Percentiles rank a stretch among this genome's conserved stretches.
Evolutionary conservation across 1,140 invertebrate species (phyloP).

Genomic region (Zelostemma sp.): DNA sequence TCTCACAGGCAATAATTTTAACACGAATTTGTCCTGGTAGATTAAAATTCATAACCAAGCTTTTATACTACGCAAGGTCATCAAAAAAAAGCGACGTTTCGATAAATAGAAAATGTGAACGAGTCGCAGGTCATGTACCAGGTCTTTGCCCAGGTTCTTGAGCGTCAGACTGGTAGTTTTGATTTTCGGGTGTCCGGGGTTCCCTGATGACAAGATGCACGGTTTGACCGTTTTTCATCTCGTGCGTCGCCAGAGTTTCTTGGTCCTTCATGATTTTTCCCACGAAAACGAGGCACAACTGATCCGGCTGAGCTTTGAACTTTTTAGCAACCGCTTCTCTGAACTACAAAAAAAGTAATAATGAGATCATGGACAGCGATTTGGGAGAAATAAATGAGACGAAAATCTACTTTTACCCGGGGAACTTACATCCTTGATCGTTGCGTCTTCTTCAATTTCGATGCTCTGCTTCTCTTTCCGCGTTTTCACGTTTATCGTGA

Average conservation of each 20-base stretch:
- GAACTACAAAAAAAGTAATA: constrained; percentile 76
- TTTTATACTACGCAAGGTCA: too few species aligned
- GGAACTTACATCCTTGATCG: too few species aligned
- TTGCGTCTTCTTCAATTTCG: too few species aligned
- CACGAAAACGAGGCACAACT: constrained; percentile 97
- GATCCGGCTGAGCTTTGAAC: constrained; percentile 90
- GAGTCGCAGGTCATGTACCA: constrained; percentile 59
- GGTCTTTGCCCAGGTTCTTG: constrained; percentile 72
- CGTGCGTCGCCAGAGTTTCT: constrained; percentile 89
- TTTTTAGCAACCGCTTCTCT: constrained; percentile 89
- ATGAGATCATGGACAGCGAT: constrained; percentile 4
- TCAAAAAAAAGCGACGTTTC: too few species aligned
- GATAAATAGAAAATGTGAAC: too few species aligned
- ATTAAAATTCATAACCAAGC: too few species aligned
- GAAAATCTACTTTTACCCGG: too few species aligned
- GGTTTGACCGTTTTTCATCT: constrained; percentile 95
- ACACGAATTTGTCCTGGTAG: too few species aligned
- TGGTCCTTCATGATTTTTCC: constrained; percentile 99
- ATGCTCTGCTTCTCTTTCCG: too few species aligned
- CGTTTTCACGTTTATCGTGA: too few species aligned
- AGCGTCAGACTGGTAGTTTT: constrained; percentile 59
- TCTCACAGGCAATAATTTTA: not conserved
- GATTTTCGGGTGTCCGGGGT: constrained; percentile 65
- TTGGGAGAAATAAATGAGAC: not conserved
- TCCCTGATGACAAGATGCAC: constrained; percentile 97